A percentile compares a stretch with the other conserved stretches of the same genome.
These are phyloP conservation scores for Bradypus variegatus DNA, from an alignment of 2,797 vertebrate genomes.

Conservation along the genomic window DNA sequence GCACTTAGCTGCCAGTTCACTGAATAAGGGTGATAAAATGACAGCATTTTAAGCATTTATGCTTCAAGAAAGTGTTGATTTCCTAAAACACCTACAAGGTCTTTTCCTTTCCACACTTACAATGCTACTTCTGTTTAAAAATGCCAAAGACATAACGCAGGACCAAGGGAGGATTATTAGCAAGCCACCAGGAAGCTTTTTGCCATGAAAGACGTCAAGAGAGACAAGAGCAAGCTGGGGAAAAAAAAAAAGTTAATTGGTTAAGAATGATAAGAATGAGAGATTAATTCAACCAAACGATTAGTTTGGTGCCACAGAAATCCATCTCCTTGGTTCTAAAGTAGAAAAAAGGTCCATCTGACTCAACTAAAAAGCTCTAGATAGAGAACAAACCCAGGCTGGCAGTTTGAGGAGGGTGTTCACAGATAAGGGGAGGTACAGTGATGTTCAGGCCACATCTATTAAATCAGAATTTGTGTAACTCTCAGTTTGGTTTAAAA, in stretches of 20 bases:
- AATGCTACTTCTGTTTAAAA: conserved; percentile 32
- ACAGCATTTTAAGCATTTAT: not conserved
- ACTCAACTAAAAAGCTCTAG: conserved; percentile 18
- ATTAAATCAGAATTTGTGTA: not conserved
- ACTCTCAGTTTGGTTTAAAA: conserved; percentile 10
- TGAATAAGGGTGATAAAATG: not conserved
- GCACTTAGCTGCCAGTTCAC: not conserved
- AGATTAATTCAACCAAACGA: conserved; percentile 23
- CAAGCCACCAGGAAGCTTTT: conserved; percentile 11
- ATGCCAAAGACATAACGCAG: not conserved
- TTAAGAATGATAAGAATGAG: conserved; percentile 10
- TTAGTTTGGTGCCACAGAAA: conserved; percentile 34
- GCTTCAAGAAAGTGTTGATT: not conserved
- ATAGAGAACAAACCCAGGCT: not conserved
- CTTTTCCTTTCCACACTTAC: conserved; percentile 13
- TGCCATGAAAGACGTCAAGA: not conserved
- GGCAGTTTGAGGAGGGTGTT: not conserved
- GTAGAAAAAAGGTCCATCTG: not conserved
- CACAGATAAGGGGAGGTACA: not conserved
- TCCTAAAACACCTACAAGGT: not conserved
- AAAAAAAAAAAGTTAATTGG: not conserved
- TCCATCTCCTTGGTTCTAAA: not conserved
- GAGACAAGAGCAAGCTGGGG: not conserved
- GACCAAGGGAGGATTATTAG: not conserved
- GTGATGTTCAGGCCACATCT: not conserved